Conservation (phyloP, 2,888 invertebrate genomes). For the Aspidapion aeneum region DNA sequence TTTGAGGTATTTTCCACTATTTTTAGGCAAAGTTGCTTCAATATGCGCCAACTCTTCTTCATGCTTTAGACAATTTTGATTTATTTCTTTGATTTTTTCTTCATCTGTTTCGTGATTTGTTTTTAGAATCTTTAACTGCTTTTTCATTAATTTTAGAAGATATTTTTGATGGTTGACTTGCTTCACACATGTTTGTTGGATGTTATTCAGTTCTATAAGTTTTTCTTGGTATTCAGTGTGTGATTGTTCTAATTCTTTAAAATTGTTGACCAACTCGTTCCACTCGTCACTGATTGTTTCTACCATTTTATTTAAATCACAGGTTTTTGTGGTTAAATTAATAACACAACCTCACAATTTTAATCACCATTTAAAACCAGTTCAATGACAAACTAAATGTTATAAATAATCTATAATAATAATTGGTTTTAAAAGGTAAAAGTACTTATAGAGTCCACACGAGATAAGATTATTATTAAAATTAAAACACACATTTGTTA, state of each 20-base stretch:
- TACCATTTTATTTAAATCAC: conserved; percentile 25
- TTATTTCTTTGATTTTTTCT: conserved; percentile 55
- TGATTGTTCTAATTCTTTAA: conserved; percentile 52
- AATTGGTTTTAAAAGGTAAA: too few species aligned
- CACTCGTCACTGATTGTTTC: conserved; percentile 32
- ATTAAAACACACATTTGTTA: too few species aligned
- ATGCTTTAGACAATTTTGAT: conserved; percentile 62
- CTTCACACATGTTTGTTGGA: conserved; percentile 80
- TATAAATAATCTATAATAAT: too few species aligned
- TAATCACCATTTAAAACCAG: too few species aligned
- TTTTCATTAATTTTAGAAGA: conserved; percentile 68
- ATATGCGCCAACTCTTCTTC: conserved; percentile 82
- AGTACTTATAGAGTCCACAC: too few species aligned
- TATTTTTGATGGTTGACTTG: conserved; percentile 88
- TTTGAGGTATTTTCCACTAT: conserved; percentile 81
- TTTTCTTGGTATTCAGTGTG: conserved; percentile 79
- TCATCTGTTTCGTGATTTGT: conserved; percentile 47
- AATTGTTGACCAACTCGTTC: conserved; percentile 33
- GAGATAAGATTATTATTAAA: too few species aligned
- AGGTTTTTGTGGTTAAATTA: too few species aligned
- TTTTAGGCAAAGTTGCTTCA: conserved; percentile 85
- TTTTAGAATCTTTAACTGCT: conserved; percentile 19
- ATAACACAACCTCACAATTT: too few species aligned
- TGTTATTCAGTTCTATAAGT: conserved; percentile 73
- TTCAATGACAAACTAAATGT: too few species aligned